These are phyloP conservation scores for Rhinoderma darwinii DNA, from an alignment of 2,113 vertebrate genomes.

Conservation along the genomic window DNA sequence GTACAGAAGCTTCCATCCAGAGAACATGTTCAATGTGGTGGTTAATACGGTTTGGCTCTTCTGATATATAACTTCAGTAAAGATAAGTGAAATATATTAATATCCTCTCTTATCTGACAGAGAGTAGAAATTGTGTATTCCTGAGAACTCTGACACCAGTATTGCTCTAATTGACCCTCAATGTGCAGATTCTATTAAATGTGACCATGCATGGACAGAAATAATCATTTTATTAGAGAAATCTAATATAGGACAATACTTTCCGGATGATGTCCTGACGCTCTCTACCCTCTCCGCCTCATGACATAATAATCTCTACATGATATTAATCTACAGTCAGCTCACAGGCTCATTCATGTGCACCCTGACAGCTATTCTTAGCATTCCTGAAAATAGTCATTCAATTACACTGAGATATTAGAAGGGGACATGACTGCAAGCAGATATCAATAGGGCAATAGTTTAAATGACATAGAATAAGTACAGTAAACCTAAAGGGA, in stretches of 20 bases:
- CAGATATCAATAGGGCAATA: neutral
- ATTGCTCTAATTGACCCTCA: conserved; percentile 13
- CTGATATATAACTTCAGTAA: conserved; percentile 22
- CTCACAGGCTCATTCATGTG: neutral
- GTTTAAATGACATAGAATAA: neutral
- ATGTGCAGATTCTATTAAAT: neutral
- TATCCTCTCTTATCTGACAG: neutral
- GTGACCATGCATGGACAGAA: neutral
- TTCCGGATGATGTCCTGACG: neutral
- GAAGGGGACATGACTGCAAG: neutral
- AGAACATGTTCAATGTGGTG: neutral
- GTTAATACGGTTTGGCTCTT: neutral
- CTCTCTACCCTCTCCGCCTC: neutral
- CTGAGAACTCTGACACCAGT: neutral
- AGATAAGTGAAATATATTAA: conserved; percentile 46
- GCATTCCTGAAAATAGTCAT: conserved; percentile 4
- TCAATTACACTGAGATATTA: neutral
- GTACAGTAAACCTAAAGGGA: too few species aligned
- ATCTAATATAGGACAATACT: conserved; percentile 28
- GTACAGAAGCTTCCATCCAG: neutral
- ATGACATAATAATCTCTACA: conserved; percentile 22
- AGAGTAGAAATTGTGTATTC: conserved; percentile 8
- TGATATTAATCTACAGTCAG: conserved; percentile 1
- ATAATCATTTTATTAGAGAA: neutral
- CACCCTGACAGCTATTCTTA: conserved; percentile 3